phyloP scores from a whole-genome alignment of 2,888 invertebrate genomes.

The Scaptomyza parva region DNA sequence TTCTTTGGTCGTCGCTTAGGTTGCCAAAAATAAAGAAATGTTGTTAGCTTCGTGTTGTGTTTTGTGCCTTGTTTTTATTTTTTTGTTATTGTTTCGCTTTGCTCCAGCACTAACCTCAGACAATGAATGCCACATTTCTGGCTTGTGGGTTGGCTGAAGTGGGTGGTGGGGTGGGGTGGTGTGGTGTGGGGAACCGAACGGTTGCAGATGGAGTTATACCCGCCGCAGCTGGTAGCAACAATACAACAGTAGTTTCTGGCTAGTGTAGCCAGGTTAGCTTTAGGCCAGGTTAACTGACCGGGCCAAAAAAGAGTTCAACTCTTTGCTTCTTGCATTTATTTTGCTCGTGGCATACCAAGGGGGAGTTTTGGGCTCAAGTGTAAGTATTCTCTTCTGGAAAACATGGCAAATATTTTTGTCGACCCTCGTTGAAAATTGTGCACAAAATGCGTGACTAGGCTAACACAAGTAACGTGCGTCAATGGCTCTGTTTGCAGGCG shows the following conservation, averaged over 20 bases:
- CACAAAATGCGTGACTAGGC: slow-evolving; percentile 60
- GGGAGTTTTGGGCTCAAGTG: not conserved
- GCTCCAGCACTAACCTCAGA: slow-evolving; percentile 60
- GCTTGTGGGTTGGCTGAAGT: slow-evolving; percentile 21
- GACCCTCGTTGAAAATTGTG: slow-evolving; percentile 52
- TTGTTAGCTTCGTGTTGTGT: slow-evolving; percentile 14
- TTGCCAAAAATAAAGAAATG: slow-evolving; percentile 30
- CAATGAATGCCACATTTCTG: slow-evolving; percentile 57
- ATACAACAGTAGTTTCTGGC: slow-evolving; percentile 45
- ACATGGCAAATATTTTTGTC: not conserved
- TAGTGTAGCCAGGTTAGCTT: slow-evolving; percentile 44
- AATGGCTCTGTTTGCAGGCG: slow-evolving; percentile 6
- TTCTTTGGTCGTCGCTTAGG: slow-evolving; percentile 20
- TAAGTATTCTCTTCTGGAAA: not conserved
- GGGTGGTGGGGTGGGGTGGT: not conserved
- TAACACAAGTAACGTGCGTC: slow-evolving; percentile 1
- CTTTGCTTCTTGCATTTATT: not conserved
- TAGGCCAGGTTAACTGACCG: slow-evolving; percentile 32
- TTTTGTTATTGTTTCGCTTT: slow-evolving; percentile 18
- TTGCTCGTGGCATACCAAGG: not conserved
- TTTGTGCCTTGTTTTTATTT: not conserved
- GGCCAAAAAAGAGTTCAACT: slow-evolving; percentile 5
- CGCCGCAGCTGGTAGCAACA: slow-evolving; percentile 24
- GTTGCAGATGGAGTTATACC: slow-evolving; percentile 41
- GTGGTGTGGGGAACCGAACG: slow-evolving; percentile 54